These are phyloP conservation scores for Scolanthus callimorphus DNA, from an alignment of 92 coral and sea anemone species.

Conservation along the genomic window DNA sequence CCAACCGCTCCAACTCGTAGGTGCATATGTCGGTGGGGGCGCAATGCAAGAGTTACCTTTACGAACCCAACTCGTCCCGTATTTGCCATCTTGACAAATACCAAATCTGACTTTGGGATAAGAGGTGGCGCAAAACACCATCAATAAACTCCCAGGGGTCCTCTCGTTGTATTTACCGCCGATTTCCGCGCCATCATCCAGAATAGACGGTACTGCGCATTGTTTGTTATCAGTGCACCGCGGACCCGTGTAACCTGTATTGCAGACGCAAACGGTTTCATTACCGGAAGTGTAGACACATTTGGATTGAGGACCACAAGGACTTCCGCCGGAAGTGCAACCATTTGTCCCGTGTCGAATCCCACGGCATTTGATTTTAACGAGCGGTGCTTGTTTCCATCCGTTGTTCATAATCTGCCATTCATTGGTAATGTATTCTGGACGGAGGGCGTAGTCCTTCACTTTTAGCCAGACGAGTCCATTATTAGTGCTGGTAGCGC, in stretches of 20 bases:
- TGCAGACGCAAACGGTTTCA: slow-evolving; percentile 69
- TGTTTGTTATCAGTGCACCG: slow-evolving; percentile 27
- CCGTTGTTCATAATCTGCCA: slow-evolving; percentile 51
- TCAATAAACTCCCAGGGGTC: slow-evolving; percentile 38
- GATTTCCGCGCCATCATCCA: slow-evolving; percentile 1
- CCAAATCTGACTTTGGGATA: slow-evolving; percentile 36
- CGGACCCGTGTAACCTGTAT: slow-evolving; percentile 37
- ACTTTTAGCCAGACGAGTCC: slow-evolving; percentile 25
- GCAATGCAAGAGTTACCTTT: slow-evolving; percentile 32
- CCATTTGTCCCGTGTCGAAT: slow-evolving; percentile 27
- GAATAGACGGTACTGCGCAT: slow-evolving; percentile 25
- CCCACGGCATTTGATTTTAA: slow-evolving; percentile 56
- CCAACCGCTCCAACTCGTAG: slow-evolving; percentile 9
- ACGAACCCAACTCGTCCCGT: slow-evolving; percentile 13
- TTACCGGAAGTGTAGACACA: slow-evolving; percentile 73
- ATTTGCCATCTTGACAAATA: slow-evolving; percentile 26
- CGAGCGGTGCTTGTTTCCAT: slow-evolving; percentile 20
- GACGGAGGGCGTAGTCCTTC: slow-evolving; percentile 56
- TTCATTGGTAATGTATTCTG: slow-evolving; percentile 60
- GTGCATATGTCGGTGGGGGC: not conserved
- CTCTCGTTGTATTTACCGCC: slow-evolving; percentile 10
- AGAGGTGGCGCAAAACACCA: slow-evolving; percentile 37
- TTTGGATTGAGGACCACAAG: slow-evolving; percentile 32
- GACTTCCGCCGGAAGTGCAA: slow-evolving; percentile 28
- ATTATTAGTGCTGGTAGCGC: not conserved